phyloP scores from a whole-genome alignment of 2,113 vertebrate genomes.

The Hippocampus barbouri region DNA sequence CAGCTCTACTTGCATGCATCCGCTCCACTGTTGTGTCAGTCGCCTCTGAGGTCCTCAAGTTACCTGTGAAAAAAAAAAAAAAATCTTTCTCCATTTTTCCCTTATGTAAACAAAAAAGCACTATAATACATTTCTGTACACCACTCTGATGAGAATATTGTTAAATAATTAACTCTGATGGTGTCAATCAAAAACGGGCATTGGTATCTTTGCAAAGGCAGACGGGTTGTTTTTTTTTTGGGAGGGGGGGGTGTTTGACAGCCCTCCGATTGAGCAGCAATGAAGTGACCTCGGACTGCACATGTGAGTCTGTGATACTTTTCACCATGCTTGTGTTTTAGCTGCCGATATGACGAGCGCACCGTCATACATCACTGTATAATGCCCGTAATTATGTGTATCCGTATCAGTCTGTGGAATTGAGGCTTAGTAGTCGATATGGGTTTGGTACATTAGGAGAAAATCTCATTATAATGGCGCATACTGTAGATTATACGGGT shows the following conservation, averaged over 20 bases:
- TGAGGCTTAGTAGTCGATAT: neutral
- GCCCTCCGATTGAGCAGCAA: neutral
- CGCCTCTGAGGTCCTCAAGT: neutral
- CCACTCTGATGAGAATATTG: too few relatives aligned
- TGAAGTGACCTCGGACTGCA: neutral
- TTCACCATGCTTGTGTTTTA: neutral
- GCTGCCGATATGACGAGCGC: neutral
- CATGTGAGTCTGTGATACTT: neutral
- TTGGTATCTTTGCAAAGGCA: too few relatives aligned
- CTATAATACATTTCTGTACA: too few relatives aligned
- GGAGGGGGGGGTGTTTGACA: too few relatives aligned
- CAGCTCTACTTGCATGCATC: neutral
- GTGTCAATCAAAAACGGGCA: too few relatives aligned
- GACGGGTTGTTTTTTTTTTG: too few relatives aligned
- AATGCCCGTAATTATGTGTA: neutral
- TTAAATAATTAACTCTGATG: too few relatives aligned
- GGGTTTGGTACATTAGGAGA: neutral
- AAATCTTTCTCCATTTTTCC: too few relatives aligned
- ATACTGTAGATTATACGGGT: neutral
- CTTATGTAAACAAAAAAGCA: too few relatives aligned
- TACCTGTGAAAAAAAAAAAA: neutral
- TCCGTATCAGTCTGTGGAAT: neutral
- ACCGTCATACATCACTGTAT: neutral
- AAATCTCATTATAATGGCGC: neutral
- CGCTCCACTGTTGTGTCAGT: neutral